Evolutionary conservation across 2,888 invertebrate species (phyloP).

Genomic region (Polydrusus cervinus): DNA sequence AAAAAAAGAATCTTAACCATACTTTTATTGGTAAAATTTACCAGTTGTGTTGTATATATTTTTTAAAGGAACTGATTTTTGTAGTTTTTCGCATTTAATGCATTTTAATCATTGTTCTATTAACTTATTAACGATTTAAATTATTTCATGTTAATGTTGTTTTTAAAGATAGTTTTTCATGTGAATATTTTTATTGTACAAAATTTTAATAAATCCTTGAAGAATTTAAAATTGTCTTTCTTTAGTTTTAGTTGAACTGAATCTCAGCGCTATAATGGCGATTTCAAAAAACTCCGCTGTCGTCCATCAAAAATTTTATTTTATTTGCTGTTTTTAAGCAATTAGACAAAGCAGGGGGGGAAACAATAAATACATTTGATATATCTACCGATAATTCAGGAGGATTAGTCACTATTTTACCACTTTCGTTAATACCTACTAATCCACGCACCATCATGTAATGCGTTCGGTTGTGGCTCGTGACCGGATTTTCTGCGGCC

Average conservation of each 20-base stretch:
- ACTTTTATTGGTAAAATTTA: slow-evolving; percentile 43
- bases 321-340: no score
- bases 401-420: no score
- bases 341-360: no score
- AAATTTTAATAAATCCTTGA: slow-evolving; percentile 42
- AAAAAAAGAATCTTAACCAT: slow-evolving; percentile 45
- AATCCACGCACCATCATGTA: no score
- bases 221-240: slow-evolving; percentile 22
- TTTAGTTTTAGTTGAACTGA: not conserved
- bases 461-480: no score
- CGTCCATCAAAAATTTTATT: no score
- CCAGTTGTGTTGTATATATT: slow-evolving; percentile 58
- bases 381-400: no score
- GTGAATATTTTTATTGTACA: slow-evolving; percentile 54
- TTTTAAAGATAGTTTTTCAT: slow-evolving; percentile 55
- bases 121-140: slow-evolving; percentile 66
- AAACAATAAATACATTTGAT: no score
- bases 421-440: no score
- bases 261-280: no score
- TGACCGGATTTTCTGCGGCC: no score
- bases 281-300: no score
- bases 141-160: slow-evolving; percentile 64
- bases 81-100: slow-evolving; percentile 63
- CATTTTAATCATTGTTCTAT: slow-evolving; percentile 60
- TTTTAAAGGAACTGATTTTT: slow-evolving; percentile 60